Conservation (phyloP, 2,888 invertebrate species). For the Phyto melanocephala region DNA sequence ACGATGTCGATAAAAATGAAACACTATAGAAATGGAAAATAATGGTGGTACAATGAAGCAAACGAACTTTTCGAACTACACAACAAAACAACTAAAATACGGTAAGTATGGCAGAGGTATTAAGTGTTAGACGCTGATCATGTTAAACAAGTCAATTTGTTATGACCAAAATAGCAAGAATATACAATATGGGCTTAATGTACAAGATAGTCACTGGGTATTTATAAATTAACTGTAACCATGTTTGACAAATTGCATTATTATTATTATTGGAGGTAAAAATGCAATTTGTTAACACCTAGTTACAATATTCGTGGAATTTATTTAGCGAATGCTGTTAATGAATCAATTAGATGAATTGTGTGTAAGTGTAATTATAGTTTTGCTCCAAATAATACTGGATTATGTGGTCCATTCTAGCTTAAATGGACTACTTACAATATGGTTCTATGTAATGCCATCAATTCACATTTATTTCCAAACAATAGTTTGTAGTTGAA, state of each 20-base stretch:
- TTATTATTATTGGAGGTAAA: neutral
- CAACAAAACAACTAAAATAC: slow-evolving; percentile 2
- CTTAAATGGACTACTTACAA: too few relatives aligned
- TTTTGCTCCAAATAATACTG: too few relatives aligned
- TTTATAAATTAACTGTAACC: slow-evolving; percentile 27
- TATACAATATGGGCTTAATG: neutral
- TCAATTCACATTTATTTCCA: too few relatives aligned
- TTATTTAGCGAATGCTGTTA: neutral
- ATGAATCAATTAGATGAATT: neutral
- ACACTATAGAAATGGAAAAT: neutral
- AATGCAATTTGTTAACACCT: slow-evolving; percentile 42
- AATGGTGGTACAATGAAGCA: neutral
- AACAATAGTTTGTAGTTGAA: too few relatives aligned
- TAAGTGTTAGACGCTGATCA: slow-evolving; percentile 30
- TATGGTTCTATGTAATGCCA: too few relatives aligned
- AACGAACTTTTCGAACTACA: slow-evolving; percentile 30
- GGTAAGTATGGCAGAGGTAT: slow-evolving; percentile 1
- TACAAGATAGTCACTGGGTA: neutral
- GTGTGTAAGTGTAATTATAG: neutral
- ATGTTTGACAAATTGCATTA: slow-evolving; percentile 23
- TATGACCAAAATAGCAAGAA: neutral
- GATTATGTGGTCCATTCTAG: too few relatives aligned
- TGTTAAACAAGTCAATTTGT: slow-evolving; percentile 55
- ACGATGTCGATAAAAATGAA: slow-evolving; percentile 39
- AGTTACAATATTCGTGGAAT: slow-evolving; percentile 20